phyloP scores from a whole-genome alignment of 2,113 vertebrate species.

The Caracal caracal region DNA sequence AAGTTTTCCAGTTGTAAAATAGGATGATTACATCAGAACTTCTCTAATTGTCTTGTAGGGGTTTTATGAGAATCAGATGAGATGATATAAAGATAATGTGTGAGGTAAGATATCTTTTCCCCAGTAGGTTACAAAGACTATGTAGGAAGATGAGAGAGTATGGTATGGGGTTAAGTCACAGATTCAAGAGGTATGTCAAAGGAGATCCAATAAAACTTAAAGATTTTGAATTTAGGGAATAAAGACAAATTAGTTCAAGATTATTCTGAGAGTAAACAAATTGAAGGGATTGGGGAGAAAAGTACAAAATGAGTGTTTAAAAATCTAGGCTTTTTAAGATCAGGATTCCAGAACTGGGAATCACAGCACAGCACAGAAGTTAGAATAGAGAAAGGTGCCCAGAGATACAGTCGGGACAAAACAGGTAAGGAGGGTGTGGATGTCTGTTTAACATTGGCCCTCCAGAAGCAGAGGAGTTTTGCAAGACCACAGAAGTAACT shows the following conservation, averaged over 20 bases:
- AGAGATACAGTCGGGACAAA: not conserved
- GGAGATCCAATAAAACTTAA: not conserved
- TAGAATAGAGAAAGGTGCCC: not conserved
- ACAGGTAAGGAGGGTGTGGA: not conserved
- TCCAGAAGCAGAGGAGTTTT: not conserved
- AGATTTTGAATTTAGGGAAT: slow-evolving; percentile 34
- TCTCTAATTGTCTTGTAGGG: not conserved
- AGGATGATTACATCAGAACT: not conserved
- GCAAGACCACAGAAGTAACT: not conserved
- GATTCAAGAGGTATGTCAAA: not conserved
- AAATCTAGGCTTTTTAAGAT: not conserved
- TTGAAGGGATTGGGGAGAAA: not conserved
- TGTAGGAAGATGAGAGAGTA: not conserved
- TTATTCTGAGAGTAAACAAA: slow-evolving; percentile 40
- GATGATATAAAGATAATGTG: not conserved
- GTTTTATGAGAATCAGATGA: slow-evolving; percentile 40
- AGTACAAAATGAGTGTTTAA: not conserved
- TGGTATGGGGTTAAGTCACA: not conserved
- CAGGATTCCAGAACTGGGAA: not conserved
- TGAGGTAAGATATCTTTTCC: not conserved
- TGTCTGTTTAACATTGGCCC: not conserved
- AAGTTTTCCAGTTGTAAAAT: not conserved
- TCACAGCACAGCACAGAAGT: not conserved
- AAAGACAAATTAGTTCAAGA: slow-evolving; percentile 30
- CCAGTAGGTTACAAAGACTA: not conserved